Base-by-base conservation (phyloP, 1,140 invertebrate species). In the Euura saliciscinereae region DNA sequence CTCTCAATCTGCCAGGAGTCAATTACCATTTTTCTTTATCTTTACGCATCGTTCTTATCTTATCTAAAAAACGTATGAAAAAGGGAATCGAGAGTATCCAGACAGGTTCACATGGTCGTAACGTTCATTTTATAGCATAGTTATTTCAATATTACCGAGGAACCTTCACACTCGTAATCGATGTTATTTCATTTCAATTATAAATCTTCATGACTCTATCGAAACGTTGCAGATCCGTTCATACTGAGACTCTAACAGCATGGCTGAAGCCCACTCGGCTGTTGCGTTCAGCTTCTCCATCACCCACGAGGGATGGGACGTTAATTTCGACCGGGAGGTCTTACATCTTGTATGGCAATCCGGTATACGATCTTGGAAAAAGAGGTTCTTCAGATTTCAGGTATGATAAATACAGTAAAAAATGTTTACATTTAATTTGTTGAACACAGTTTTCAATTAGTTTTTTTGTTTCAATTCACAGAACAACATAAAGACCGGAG, bases 261-360 rank as follows among this genome's bases (percentile, higher is more conserved):
- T 99, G 98, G 98, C 98, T 82, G 98, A 99, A 94, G 98, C 98
- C 73, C 98, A 99, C 90, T 94, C 95, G 71, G 98, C 98, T 76
- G 98, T 99, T 68, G 98, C 98, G 65, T 99, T 99, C 87, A 98
- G 96, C 69, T 99, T 99, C 88, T 92, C 96, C 44, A 96, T 99
- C 74, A 98, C 97, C 68, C 97, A 99, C 83, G 98, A 99, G 85
- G 98, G 98, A 78, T 96, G 98, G 89, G 94, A 98, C 81, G 95
- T 99, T 43, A 97, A 98, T 85, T 98, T 99, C 84, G 97, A 99
- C 83, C 91, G 96, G 74, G 98, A 99, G 88, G 96, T 99, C 43
- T 89, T 97, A 4, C 91, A 96, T 80, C 89, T 97, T 45, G 93
- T 97, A 42, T 98, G 95, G 94, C 91, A 96, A 73, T 97, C 96